A percentile compares a stretch with the other conserved stretches of the same genome.
Evolutionary conservation across 1,140 invertebrate genomes (phyloP).

Genomic region (Drosophila mauritiana): DNA sequence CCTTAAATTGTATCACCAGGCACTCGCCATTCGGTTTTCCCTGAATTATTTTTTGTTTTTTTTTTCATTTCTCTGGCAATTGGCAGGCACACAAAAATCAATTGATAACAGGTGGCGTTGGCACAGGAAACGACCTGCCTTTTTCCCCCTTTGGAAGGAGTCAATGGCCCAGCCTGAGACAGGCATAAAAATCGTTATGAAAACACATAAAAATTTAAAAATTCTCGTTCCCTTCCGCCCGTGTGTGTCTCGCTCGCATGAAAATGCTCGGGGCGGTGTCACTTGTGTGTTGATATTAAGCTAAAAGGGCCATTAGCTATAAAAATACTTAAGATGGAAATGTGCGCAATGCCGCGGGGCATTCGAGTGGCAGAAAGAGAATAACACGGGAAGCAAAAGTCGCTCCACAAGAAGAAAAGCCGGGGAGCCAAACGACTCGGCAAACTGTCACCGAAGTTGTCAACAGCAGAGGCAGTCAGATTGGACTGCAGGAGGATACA

Average conservation of each 20-base stretch:
- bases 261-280: constrained; percentile 33
- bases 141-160: constrained; percentile 14
- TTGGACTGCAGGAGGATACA: constrained; percentile 20
- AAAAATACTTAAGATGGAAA: constrained; percentile 81
- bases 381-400: constrained; percentile 43
- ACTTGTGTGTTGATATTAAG: constrained; percentile 76
- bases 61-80: constrained; percentile 40
- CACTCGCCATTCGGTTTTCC: not conserved
- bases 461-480: constrained; percentile 34
- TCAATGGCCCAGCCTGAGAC: constrained; percentile 30
- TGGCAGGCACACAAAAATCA: constrained; percentile 67
- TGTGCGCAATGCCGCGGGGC: constrained; percentile 65
- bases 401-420: not conserved
- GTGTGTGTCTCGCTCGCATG: constrained; percentile 10
- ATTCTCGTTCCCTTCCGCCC: constrained; percentile 13
- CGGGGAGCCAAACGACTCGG: constrained; percentile 31
- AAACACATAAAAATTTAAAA: constrained; percentile 57
- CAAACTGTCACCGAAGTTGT: constrained; percentile 74
- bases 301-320: constrained; percentile 81
- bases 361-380: constrained; percentile 58
- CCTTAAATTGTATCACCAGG: constrained; percentile 25
- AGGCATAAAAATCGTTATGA: constrained; percentile 63
- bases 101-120: constrained; percentile 79
- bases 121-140: constrained; percentile 56
- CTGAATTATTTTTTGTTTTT: constrained; percentile 33